Base-by-base conservation (phyloP, 2,113 vertebrate genomes). In the Raja brachyura region DNA sequence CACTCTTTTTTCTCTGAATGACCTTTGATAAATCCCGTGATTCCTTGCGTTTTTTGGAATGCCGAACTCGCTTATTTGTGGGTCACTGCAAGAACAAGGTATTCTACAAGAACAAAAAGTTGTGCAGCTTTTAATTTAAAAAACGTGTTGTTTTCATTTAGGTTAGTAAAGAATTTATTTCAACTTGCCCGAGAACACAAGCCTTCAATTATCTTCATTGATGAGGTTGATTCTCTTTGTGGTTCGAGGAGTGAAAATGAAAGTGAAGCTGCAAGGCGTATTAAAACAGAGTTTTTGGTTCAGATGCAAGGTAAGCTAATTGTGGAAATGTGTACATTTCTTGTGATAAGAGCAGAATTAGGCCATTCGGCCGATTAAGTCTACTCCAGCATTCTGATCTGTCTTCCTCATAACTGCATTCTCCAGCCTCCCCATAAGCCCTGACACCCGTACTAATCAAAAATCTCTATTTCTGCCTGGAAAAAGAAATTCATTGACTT, bases 171-270 rank as follows among this genome's bases (percentile, higher is more conserved):
- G 96, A 99, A 97, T 94, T 96, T 99, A 94, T 99, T 99, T 94
- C 97, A 95, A 78, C 97, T 99, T 93, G 99, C 98, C 74, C 96
- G 99, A 95, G 98, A 99, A 93, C 97, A 98, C 96, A 99, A 98
- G 93, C 99, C 99, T 93, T 99, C 99, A 18, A 99, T 99, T 94
- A 99, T 99, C 94, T 99, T 99, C 95, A 99, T 99, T 88, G 99
- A 99, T 95, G 98, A 99, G 95, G 97, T 99, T 13, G 99, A 99
- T 95, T 99, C 99, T 7, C 96, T 99, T 10, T 99, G 99, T 0
- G 98, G 98, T 11, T 99, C 99, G 10, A 96, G 99, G 94, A 99
- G 98, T 94, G 98, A 99, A 95, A 99, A 99, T 77, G 99, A 99
- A 95, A 99, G 98, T 0, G 98, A 99, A 95, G 98, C 98, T 66